Base-by-base conservation (phyloP, 2,888 invertebrate genomes). In the Lordiphosa andalusiaca region DNA sequence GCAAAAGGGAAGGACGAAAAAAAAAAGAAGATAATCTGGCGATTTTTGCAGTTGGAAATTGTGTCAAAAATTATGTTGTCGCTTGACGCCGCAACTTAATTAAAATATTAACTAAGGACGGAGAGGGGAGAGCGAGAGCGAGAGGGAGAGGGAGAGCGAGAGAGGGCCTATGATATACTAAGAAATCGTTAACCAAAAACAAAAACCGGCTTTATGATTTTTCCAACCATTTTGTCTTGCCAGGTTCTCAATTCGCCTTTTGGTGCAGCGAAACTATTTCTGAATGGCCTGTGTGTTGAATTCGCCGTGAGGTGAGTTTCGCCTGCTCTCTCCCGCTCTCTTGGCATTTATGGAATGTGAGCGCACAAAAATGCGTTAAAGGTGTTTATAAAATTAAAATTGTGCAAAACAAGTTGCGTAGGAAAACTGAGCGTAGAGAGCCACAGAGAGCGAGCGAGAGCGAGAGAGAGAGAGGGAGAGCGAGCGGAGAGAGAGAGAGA, bases 331-430 rank as follows among this genome's bases (percentile, higher is more conserved):
- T 38, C 46, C 21, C 46, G 19, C 33, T 30, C 48, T 50, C 38
- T 46, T 65, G 84, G 80, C 73, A 81, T 81, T 83, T 81, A 83
- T 81, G 80, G 80, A 81, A 81, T 81, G 80, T 83, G 77, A 83
- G 80, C 77, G 81, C 77, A 77, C 73, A 81, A 81, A 81, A 83
- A 81, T 81, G 80, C 80, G 80, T 81, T 83, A 83, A 81, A 81
- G 80, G 80, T 81, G 80, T 83, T 81, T 81, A 81, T 83, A 81
- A 83, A 81, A 81, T 81, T 81, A 81, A 81, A 73, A 81, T 81
- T 81, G 80, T 81, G 81, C 77, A 73, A 77, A 81, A 81, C 80
- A 81, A 81, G 80, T 83, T 83, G 80, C 80, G 71, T 76, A 46
- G 37, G 39, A 7, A 12, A 23, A 44, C 33, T n/a, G 51, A 44